Evolutionary conservation across 2,797 vertebrate species (phyloP).

Genomic region (Prionace glauca): DNA sequence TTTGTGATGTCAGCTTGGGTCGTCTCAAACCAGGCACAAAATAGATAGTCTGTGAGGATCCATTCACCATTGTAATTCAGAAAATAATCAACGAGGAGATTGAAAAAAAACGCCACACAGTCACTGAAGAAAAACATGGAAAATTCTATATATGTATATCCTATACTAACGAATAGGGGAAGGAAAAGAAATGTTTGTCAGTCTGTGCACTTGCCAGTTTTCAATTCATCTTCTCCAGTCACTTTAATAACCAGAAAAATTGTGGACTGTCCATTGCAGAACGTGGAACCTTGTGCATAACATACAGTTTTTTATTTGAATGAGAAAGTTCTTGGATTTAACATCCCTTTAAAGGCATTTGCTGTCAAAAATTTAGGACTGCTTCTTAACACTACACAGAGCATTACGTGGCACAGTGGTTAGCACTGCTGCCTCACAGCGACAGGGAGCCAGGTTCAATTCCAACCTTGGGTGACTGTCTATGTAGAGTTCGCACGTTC

Average conservation of each 20-base stretch:
- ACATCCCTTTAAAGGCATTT: not conserved
- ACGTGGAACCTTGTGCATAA: not conserved
- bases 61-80: not conserved
- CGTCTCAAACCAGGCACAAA: not conserved
- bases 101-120: not conserved
- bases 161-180: not conserved
- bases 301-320: not conserved
- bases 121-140: not conserved
- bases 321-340: not conserved
- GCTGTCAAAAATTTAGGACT: not conserved
- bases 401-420: too few relatives aligned
- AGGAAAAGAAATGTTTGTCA: not conserved
- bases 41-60: not conserved
- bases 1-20: slow-evolving; percentile 27
- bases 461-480: too few relatives aligned
- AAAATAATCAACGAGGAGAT: not conserved
- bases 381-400: too few relatives aligned
- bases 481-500: too few relatives aligned
- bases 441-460: too few relatives aligned
- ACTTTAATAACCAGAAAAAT: not conserved
- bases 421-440: too few relatives aligned
- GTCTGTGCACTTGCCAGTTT: too few relatives aligned
- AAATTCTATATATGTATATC: not conserved
- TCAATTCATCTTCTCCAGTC: not conserved
- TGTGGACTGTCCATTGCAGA: not conserved